Percentiles rank a stretch among this genome's conserved stretches.
Conservation (phyloP, 1,140 invertebrate species). For the Apis mellifera region Amel_HAv3.1 CM009936.2:12817501-12818000, state of each 20-base stretch:
- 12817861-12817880: neutral
- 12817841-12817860: too few species aligned
- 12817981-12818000: slow-evolving; percentile 47
- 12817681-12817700: neutral
- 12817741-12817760: neutral
- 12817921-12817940: slow-evolving; percentile 21
- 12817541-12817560: slow-evolving; percentile 1
- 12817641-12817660: slow-evolving; percentile 22
- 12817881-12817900: slow-evolving; percentile 46
- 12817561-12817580: slow-evolving; percentile 32
- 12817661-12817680: slow-evolving; percentile 43
- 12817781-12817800: neutral
- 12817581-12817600: slow-evolving; percentile 42
- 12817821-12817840: slow-evolving; percentile 14
- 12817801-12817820: slow-evolving; percentile 2
- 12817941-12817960: neutral
- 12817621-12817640: slow-evolving; percentile 9
- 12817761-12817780: neutral
- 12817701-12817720: neutral
- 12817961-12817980: slow-evolving; percentile 52
- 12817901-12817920: slow-evolving; percentile 39
- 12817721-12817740: neutral
- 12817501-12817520: too few species aligned
- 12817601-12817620: slow-evolving; percentile 37
- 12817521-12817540: neutral